These are phyloP conservation scores for Hycleus phaleratus DNA, from an alignment of 1,140 invertebrate genomes.

Conservation along the genomic window DNA sequence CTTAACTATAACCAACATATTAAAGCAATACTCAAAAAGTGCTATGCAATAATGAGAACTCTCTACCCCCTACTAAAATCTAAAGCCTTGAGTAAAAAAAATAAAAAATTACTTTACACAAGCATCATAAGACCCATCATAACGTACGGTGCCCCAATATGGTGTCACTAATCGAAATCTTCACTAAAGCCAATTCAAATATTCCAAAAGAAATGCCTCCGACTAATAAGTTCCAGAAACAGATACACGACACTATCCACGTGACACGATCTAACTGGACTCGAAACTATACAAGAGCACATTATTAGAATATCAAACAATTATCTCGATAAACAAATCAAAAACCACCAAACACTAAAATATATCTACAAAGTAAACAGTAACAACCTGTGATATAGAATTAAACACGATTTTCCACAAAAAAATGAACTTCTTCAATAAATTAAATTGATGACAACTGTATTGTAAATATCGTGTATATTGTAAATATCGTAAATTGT, in stretches of 20 bases:
- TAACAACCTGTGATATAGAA: not conserved
- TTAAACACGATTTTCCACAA: not conserved
- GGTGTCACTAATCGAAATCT: slow-evolving; percentile 1
- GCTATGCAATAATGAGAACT: slow-evolving; percentile 14
- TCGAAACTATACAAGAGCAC: slow-evolving; percentile 1
- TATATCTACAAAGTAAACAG: not conserved
- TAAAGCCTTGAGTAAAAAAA: not conserved
- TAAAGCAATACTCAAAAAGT: not conserved
- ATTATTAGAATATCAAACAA: slow-evolving; percentile 4
- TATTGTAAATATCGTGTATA: too few species aligned
- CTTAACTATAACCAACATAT: slow-evolving; percentile 1
- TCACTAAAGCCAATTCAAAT: slow-evolving; percentile 20
- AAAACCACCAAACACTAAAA: not conserved
- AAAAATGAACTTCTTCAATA: too few species aligned
- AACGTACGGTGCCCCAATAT: not conserved
- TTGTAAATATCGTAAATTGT: too few species aligned
- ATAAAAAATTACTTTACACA: not conserved
- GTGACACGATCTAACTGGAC: slow-evolving; percentile 2
- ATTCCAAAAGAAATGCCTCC: slow-evolving; percentile 31
- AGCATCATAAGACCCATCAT: not conserved
- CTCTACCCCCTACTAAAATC: slow-evolving; percentile 24
- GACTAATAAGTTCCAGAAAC: slow-evolving; percentile 13
- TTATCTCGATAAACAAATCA: slow-evolving; percentile 4
- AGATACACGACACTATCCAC: slow-evolving; percentile 7
- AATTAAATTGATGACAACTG: too few species aligned